Conservation (phyloP, 2,113 vertebrate genomes). For the Otus sunia region DNA sequence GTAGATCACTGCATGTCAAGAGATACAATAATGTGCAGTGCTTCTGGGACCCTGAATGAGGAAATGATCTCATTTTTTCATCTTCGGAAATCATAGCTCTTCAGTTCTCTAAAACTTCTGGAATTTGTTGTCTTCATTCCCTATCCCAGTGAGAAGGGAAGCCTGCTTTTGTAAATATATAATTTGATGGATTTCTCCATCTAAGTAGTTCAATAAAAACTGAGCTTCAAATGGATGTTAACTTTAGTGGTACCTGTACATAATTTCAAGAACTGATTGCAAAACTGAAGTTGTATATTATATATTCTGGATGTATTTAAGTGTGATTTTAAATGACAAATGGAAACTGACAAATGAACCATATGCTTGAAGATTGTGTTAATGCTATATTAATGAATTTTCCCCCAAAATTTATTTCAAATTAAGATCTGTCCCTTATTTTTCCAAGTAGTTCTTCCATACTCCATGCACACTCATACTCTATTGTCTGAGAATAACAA, state of each 20-base stretch:
- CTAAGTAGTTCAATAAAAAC: neutral
- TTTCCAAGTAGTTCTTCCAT: neutral
- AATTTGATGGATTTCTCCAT: neutral
- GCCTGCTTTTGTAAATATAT: neutral
- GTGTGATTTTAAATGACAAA: neutral
- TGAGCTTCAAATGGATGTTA: neutral
- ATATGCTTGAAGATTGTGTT: neutral
- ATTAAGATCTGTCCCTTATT: fast-evolving
- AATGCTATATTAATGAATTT: neutral
- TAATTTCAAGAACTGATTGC: neutral
- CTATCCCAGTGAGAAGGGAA: neutral
- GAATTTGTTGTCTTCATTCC: neutral
- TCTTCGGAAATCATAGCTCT: neutral
- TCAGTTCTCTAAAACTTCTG: neutral
- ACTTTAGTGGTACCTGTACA: fast-evolving
- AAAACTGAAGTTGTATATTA: neutral
- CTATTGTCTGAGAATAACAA: neutral
- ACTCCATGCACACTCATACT: too few species aligned
- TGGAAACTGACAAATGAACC: neutral
- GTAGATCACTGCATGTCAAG: neutral
- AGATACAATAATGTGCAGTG: neutral
- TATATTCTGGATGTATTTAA: neutral
- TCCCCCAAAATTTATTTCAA: neutral
- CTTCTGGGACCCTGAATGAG: neutral
- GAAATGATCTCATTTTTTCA: neutral